Evolutionary conservation across 2,888 invertebrate species (phyloP), one percentile per base, ranked within the genome.

Genomic region (Nipponacmea schrenckii): DNA sequence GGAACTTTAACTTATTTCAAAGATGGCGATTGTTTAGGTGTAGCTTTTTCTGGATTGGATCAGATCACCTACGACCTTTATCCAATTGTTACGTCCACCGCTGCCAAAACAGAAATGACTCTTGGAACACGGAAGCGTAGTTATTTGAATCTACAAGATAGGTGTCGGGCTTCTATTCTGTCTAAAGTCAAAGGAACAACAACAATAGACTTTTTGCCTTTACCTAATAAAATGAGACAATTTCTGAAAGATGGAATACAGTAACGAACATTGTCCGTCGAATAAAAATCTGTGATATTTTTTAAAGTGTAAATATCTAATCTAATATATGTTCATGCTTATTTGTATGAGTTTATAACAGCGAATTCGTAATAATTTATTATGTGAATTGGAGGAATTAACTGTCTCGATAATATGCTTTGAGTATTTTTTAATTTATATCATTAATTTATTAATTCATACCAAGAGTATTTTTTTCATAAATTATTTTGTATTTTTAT

Each of bases 71-170:
- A 91, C 71, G 90, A 91, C 73, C 89, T 94, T 2, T 94, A 91
- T 85, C 94, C 94, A 0, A 91, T 93, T 71, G 91, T 93, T 14
- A 92, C 92, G 81, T 93, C 93, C 2, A 94, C 94, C 0, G 93
- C 94, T 0, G 93, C 93, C 24, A 93, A 93, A 89, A 93, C 94
- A 2, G 92, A 93, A 88, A 93, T 94, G 93, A 91, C 92, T 0
- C 86, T 94, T 24, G 91, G 91, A 45, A 88, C 89, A 44, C 91
- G 92, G 79, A 91, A 91, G 75, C 87, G 93, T 62, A 92, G 92
- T 82, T 93, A 93, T 84, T 91, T 92, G 0, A 93, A 91, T 85
- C 90, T 94, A 8, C 93, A 93, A 83, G 93, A 94, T 87, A 90
- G 93, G 56, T 89, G 88, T 63, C 78, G 87, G 7, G 84, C 83